These are phyloP conservation scores for Brachionus plicatilis DNA, from an alignment of 1,140 invertebrate genomes.

Conservation along the genomic window DNA sequence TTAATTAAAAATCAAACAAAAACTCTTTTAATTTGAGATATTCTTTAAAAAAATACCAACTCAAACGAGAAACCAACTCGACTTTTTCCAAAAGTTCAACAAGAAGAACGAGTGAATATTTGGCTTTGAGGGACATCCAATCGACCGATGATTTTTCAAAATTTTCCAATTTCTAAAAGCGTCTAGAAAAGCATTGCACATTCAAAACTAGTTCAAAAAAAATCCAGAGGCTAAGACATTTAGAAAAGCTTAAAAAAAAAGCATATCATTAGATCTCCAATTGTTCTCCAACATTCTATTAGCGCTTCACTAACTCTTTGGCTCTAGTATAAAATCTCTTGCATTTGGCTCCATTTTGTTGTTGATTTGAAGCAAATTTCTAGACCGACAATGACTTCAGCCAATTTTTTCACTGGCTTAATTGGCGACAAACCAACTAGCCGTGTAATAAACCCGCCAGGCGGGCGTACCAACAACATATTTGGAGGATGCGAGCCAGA, in stretches of 20 bases:
- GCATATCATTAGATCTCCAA: neutral
- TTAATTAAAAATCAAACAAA: neutral
- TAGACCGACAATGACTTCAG: neutral
- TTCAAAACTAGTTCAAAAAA: neutral
- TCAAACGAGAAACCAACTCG: neutral
- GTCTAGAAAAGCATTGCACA: neutral
- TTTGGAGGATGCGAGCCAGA: neutral
- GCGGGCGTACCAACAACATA: conserved; percentile 19
- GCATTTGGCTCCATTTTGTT: neutral
- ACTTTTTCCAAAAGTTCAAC: neutral
- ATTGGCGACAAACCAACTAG: neutral
- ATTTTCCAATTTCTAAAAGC: neutral
- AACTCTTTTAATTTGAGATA: neutral
- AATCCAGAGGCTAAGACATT: neutral
- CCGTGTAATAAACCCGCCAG: neutral
- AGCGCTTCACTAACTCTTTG: neutral
- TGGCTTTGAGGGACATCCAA: neutral
- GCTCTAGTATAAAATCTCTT: neutral
- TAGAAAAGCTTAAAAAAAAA: neutral
- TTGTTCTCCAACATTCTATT: neutral
- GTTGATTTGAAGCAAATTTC: neutral
- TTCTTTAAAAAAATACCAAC: too few species aligned
- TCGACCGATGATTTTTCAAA: neutral
- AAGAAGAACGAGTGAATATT: neutral
- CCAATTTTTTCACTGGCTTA: conserved; percentile 16